Conservation (phyloP, 2,797 vertebrate species). For the Hozukius guyotensis region DNA sequence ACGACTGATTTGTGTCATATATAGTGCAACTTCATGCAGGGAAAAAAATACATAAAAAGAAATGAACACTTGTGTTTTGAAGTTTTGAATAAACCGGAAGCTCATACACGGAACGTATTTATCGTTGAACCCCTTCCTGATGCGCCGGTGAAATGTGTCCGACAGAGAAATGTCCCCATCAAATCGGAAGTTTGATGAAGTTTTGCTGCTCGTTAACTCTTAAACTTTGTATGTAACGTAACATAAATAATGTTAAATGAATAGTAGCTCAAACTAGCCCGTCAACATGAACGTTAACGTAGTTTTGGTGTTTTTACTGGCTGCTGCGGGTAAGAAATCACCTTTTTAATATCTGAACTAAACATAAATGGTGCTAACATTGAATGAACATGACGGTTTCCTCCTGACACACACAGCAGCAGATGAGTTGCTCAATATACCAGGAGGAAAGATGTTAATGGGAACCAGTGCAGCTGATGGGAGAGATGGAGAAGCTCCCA, state of each 20-base stretch:
- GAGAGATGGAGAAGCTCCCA: conserved; percentile 83
- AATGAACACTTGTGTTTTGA: not conserved
- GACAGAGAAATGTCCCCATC: not conserved
- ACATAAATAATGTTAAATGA: not conserved
- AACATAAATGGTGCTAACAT: not conserved
- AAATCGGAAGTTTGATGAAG: not conserved
- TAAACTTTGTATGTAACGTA: not conserved
- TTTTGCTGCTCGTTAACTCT: not conserved
- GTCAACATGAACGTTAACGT: conserved; percentile 14
- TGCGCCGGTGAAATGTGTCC: conserved; percentile 18
- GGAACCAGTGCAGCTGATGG: conserved; percentile 81
- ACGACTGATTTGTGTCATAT: not conserved
- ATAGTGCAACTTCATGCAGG: not conserved
- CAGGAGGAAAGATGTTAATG: conserved; percentile 87
- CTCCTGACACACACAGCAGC: not conserved
- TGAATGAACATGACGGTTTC: not conserved
- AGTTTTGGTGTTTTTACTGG: conserved; percentile 21
- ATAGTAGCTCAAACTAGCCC: not conserved
- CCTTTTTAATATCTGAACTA: rapidly evolving
- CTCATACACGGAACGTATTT: conserved; percentile 12
- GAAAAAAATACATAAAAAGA: not conserved
- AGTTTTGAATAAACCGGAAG: conserved; percentile 29
- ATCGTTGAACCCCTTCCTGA: not conserved
- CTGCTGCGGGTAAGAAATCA: conserved; percentile 55
- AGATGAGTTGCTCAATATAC: conserved; percentile 81